Conservation (phyloP, 2,113 vertebrate genomes). For the Prinia subflava region DNA sequence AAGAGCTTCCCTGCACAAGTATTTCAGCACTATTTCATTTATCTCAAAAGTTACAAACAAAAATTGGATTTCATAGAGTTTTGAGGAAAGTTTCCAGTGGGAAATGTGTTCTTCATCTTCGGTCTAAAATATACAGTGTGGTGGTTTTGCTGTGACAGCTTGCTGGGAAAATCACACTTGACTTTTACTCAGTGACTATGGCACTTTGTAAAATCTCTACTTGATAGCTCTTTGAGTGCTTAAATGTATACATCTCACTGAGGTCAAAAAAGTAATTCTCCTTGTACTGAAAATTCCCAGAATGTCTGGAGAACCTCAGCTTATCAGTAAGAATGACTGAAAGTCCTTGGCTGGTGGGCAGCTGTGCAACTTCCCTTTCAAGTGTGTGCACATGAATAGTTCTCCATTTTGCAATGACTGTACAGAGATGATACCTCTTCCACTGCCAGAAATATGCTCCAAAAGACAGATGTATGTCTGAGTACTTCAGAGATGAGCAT, state of each 20-base stretch:
- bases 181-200: background rate
- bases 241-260: background rate
- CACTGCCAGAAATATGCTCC: background rate
- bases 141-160: background rate
- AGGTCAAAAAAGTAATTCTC: background rate
- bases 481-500: background rate
- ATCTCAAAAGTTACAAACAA: background rate
- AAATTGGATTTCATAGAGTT: background rate
- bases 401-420: background rate
- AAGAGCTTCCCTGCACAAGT: background rate
- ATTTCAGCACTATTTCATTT: background rate
- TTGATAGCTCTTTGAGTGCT: background rate
- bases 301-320: background rate
- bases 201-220: background rate
- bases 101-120: background rate
- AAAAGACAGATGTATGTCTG: background rate
- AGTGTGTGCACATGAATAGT: background rate
- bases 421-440: background rate
- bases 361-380: background rate
- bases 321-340: background rate
- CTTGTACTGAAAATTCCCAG: background rate
- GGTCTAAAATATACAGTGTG: background rate
- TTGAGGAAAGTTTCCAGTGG: background rate
- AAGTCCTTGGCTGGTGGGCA: background rate
- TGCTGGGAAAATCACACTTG: background rate